A percentile compares a stretch with the other conserved stretches of the same genome.
phyloP scores from a whole-genome alignment of 2,888 invertebrate genomes.

The Apodemia hepburni region DNA sequence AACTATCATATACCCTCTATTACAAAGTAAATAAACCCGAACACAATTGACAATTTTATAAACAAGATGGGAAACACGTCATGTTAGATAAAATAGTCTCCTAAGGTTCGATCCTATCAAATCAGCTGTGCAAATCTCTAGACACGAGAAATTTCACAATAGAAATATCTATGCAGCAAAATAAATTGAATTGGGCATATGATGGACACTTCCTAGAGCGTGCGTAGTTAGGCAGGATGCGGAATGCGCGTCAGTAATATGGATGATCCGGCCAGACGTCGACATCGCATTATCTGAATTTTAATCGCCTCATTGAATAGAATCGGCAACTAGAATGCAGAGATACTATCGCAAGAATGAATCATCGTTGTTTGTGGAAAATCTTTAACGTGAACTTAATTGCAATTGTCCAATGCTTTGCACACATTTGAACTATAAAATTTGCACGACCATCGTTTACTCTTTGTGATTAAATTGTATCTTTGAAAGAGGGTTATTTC shows the following conservation, averaged over 20 bases:
- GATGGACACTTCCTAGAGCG: constrained; percentile 59
- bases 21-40: no score
- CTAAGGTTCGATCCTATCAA: no score
- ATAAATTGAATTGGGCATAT: constrained; percentile 34
- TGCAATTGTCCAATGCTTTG: no score
- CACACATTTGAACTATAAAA: no score
- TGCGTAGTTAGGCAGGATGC: constrained; percentile 57
- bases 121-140: no score
- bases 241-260: constrained; percentile 59
- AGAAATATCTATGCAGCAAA: constrained; percentile 17
- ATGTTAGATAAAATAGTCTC: no score
- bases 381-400: not conserved
- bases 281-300: constrained; percentile 61
- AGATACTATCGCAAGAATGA: constrained; percentile 44
- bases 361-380: constrained; percentile 37
- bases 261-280: constrained; percentile 65
- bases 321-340: constrained; percentile 61
- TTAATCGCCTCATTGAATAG: constrained; percentile 68
- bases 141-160: not conserved
- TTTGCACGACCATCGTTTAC: no score
- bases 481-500: no score
- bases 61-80: no score
- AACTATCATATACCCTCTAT: no score
- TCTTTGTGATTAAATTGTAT: no score
- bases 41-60: no score